Conservation (phyloP, 2,888 invertebrate genomes). For the Sussaba pulchella region DNA sequence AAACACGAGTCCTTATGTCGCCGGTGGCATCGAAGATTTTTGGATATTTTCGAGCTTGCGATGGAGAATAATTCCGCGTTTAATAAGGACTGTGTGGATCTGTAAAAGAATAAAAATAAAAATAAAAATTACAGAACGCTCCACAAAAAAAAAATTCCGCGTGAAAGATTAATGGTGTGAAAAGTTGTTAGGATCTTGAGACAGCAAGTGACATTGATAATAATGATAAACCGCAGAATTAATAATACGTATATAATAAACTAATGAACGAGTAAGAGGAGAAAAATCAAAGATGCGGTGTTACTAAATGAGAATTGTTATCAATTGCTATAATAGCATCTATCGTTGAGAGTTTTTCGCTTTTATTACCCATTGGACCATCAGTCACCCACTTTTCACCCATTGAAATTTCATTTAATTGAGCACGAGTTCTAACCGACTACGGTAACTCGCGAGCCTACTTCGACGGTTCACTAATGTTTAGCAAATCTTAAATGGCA, state of each 20-base stretch:
- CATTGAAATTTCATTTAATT: constrained; percentile 2
- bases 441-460: not conserved
- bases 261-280: constrained; percentile 11
- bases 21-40: constrained; percentile 47
- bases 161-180: constrained; percentile 28
- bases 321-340: constrained; percentile 11
- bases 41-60: constrained; percentile 52
- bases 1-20: constrained; percentile 56
- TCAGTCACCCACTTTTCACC: constrained; percentile 3
- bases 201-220: constrained; percentile 34
- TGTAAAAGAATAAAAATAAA: not conserved
- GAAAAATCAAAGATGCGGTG: not conserved
- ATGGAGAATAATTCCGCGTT: constrained; percentile 29
- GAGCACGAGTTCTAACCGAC: not conserved
- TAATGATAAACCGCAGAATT: not conserved
- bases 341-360: not conserved
- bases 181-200: not conserved
- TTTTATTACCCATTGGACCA: not conserved
- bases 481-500: not conserved
- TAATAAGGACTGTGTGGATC: constrained; percentile 42
- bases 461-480: not conserved
- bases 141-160: not conserved
- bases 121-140: too few relatives aligned
- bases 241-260: not conserved
- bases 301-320: constrained; percentile 9